phyloP scores from a whole-genome alignment of 1,140 invertebrate species.

The Zaprionus gabonicus region DNA sequence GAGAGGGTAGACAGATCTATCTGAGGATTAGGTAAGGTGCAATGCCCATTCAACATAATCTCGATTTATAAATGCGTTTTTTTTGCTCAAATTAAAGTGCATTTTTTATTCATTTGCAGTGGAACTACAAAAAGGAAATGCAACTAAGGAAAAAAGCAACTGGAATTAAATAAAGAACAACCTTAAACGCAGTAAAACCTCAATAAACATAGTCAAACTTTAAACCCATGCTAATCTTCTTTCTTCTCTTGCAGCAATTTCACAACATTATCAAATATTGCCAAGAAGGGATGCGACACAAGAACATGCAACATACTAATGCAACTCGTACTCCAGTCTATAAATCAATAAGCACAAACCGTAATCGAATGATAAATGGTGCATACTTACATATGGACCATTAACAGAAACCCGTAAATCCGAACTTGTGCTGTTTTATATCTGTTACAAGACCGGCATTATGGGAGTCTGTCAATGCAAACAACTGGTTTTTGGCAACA shows the following conservation, averaged over 20 bases:
- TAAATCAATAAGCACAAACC: constrained; percentile 23
- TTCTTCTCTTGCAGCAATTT: constrained; percentile 32
- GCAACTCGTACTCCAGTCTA: background rate
- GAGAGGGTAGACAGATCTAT: constrained; percentile 43
- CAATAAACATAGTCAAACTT: background rate
- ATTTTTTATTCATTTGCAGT: constrained; percentile 12
- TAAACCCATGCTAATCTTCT: background rate
- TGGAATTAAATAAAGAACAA: too few species aligned
- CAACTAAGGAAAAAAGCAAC: background rate
- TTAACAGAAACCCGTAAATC: constrained; percentile 85
- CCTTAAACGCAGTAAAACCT: background rate
- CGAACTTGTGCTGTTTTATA: constrained; percentile 85
- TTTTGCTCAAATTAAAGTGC: background rate
- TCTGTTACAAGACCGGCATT: constrained; percentile 84
- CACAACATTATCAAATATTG: constrained; percentile 33
- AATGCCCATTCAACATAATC: background rate
- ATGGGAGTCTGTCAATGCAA: constrained; percentile 85
- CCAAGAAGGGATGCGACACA: background rate
- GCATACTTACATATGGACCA: constrained; percentile 84
- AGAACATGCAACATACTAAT: background rate
- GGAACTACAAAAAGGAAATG: background rate
- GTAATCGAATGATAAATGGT: constrained; percentile 66
- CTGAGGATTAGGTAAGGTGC: constrained; percentile 43
- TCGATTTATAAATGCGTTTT: background rate
- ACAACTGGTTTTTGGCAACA: constrained; percentile 83